phyloP scores from a whole-genome alignment of 2,888 invertebrate species.

The Gryllus longicercus region DNA sequence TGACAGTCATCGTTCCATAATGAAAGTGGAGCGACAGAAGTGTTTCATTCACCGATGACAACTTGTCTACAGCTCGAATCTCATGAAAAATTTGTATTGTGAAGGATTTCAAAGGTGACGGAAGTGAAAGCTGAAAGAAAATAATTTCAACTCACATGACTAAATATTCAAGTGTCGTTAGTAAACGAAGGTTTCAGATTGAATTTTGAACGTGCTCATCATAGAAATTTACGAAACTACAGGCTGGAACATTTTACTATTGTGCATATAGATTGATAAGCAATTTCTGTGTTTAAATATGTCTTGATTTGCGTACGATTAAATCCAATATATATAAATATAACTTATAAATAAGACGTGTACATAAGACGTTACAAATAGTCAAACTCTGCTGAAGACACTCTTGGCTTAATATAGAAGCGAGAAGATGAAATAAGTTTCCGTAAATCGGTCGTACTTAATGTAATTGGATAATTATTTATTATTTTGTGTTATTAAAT shows the following conservation, averaged over 20 bases:
- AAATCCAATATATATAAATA: slow-evolving; percentile 6
- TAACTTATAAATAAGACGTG: slow-evolving; percentile 2
- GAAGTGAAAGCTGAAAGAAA: no score
- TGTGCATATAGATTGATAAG: slow-evolving; percentile 1
- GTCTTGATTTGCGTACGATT: slow-evolving; percentile 2
- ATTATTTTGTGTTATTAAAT: neutral
- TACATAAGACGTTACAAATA: slow-evolving; percentile 2
- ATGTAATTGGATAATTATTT: neutral
- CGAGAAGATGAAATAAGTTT: neutral
- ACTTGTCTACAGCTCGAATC: no score
- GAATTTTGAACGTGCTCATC: neutral
- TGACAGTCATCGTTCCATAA: no score
- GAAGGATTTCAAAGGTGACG: no score
- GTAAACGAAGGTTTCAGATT: no score
- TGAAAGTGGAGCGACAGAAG: no score
- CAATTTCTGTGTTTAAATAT: slow-evolving; percentile 17
- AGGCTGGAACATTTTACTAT: neutral
- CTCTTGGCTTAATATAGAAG: neutral
- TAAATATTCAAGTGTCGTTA: no score
- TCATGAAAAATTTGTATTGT: no score
- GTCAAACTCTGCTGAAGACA: slow-evolving; percentile 1
- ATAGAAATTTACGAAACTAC: neutral
- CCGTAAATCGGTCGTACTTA: slow-evolving; percentile 1
- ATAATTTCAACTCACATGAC: no score
- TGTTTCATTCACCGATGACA: no score